phyloP scores from a whole-genome alignment of 2,888 invertebrate genomes.

The Cryptops parisi region DNA sequence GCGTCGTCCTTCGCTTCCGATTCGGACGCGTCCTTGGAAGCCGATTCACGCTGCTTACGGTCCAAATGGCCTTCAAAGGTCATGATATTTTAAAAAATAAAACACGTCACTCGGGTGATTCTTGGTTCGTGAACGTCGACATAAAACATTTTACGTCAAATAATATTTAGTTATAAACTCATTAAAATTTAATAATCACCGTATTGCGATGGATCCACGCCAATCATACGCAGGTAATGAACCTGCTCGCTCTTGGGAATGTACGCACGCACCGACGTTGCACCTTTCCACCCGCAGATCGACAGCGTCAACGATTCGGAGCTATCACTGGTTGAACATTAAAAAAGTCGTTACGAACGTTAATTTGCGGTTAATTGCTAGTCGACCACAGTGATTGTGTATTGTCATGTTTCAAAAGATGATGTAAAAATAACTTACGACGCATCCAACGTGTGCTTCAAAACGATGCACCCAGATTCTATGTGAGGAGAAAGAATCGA shows the following conservation, averaged over 20 bases:
- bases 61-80: too few relatives aligned
- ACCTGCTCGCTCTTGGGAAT: slow-evolving; percentile 69
- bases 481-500: slow-evolving; percentile 23
- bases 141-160: too few relatives aligned
- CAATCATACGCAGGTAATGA: slow-evolving; percentile 71
- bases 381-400: too few relatives aligned
- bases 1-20: too few relatives aligned
- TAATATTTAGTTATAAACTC: too few relatives aligned
- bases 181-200: slow-evolving; percentile 48
- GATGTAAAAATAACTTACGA: slow-evolving; percentile 23
- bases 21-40: too few relatives aligned
- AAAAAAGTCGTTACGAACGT: too few relatives aligned
- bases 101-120: too few relatives aligned
- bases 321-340: neutral
- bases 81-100: too few relatives aligned
- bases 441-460: slow-evolving; percentile 44
- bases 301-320: slow-evolving; percentile 37
- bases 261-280: slow-evolving; percentile 71
- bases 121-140: too few relatives aligned
- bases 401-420: too few relatives aligned
- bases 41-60: too few relatives aligned
- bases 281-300: slow-evolving; percentile 84
- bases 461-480: slow-evolving; percentile 59
- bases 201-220: slow-evolving; percentile 70
- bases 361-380: neutral